Base-by-base conservation (phyloP, 1,140 invertebrate genomes). In the Ostrea edulis region DNA sequence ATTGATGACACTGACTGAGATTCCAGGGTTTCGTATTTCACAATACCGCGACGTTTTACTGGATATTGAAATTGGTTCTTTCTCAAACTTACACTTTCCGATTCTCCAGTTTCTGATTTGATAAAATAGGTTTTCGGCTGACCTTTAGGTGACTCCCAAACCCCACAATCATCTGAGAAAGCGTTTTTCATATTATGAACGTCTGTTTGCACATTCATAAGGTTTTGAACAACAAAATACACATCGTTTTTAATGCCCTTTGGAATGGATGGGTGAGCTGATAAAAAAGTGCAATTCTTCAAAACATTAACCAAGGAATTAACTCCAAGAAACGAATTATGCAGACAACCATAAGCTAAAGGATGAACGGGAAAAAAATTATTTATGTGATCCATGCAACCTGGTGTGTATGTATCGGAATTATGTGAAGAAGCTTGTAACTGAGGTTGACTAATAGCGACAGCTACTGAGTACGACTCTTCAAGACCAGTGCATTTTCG, bases 121-220 rank as follows among this genome's bases (percentile, higher is more conserved):
- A 89, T 5, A 51, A 77, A 89, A 81, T 85, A 83, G 17, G 65
- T 85, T 86, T 88, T 89, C 55, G 88, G 9, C 86, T 22, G n/a
- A 55, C 82, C 82, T 54, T 51, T 12, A 55, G 22, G 25, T 8
- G n/a, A 14, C n/a, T 55, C 25, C 82, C 82, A 84, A 4, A 88
- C 84, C 3, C 89, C 90, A 86, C 90, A 90, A 68, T 91, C 89
- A 83, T 90, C 90, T 3, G 86, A 71, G 83, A 91, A 90, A 11
- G 7, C 17, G 62, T 84, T 89, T 44, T 62, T 71, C 71, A 81
- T n/a, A 4, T 86, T 81, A 3, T 86, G 62, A 17, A 9, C 0
- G 20, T 84, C 8, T 17, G 82, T 91, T 4, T 86, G 20, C 2
- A 84, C 0, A 35, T 89, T 91, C 25, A 12, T 44, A 8, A 14